A percentile compares a stretch with the other conserved stretches of the same genome.
Conservation (phyloP, 2,797 vertebrate species). For the Pantherophis vulpinus region DNA sequence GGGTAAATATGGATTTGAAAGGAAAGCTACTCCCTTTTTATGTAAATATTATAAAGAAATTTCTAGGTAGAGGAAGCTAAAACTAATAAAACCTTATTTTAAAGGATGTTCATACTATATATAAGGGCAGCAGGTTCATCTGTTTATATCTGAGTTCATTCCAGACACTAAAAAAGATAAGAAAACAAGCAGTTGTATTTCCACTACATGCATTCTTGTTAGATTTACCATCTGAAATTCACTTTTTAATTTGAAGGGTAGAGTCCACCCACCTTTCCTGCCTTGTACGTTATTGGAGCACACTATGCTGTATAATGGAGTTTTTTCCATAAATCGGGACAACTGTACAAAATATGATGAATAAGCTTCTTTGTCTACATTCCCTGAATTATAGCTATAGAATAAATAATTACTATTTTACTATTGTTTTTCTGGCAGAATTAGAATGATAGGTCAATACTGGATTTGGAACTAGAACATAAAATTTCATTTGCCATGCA, state of each 20-base stretch:
- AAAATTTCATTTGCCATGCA: not conserved
- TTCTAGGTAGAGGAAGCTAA: not conserved
- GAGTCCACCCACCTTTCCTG: not conserved
- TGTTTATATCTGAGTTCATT: not conserved
- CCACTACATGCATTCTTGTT: not conserved
- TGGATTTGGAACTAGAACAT: not conserved
- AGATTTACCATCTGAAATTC: not conserved
- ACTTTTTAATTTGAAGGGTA: not conserved
- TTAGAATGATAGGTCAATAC: not conserved
- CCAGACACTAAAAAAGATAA: not conserved
- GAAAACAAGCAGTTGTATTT: not conserved
- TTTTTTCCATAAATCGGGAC: not conserved
- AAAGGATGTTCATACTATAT: not conserved
- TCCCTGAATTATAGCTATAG: not conserved
- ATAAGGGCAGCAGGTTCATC: not conserved
- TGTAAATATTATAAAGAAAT: slow-evolving; percentile 19
- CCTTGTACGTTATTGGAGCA: not conserved
- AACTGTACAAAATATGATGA: not conserved
- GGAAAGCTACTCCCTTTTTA: slow-evolving; percentile 30
- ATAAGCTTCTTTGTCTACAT: not conserved
- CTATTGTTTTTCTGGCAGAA: not conserved
- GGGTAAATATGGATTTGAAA: slow-evolving; percentile 65
- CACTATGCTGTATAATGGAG: not conserved
- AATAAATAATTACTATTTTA: not conserved
- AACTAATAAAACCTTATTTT: not conserved